These are phyloP conservation scores for Toxonevra muliebris DNA, from an alignment of 2,888 invertebrate species.

Conservation along the genomic window DNA sequence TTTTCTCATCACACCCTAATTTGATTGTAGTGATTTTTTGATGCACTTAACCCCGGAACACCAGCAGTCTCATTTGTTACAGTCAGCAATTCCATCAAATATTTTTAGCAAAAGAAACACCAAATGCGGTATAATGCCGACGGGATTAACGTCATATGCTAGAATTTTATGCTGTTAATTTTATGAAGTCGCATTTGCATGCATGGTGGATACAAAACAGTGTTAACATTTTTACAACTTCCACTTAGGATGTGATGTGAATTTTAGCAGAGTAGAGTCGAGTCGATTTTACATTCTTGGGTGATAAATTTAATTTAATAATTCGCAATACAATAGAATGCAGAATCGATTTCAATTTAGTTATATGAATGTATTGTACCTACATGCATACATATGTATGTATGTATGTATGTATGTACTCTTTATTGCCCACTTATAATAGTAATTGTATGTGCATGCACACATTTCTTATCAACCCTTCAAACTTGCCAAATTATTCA, in stretches of 20 bases:
- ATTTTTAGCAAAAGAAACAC: constrained; percentile 40
- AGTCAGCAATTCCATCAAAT: constrained; percentile 40
- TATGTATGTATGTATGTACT: background rate
- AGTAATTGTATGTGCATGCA: too few species aligned
- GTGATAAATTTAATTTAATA: too few species aligned
- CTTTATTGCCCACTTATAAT: too few species aligned
- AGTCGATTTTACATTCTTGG: too few species aligned
- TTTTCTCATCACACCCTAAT: constrained; percentile 66
- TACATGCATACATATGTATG: background rate
- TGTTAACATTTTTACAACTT: constrained; percentile 43
- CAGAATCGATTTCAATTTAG: too few species aligned
- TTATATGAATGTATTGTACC: background rate
- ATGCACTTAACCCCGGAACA: constrained; percentile 61
- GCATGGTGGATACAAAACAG: constrained; percentile 37
- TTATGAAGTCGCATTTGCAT: constrained; percentile 37
- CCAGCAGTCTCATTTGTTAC: constrained; percentile 49
- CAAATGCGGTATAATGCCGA: constrained; percentile 57
- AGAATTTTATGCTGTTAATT: constrained; percentile 60
- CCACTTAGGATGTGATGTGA: too few species aligned
- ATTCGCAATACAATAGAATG: too few species aligned
- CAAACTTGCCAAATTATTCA: too few species aligned
- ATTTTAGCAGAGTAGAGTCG: too few species aligned
- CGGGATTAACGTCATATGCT: constrained; percentile 62
- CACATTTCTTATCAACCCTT: too few species aligned
- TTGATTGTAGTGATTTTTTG: constrained; percentile 63